Evolutionary conservation across 2,797 vertebrate species (phyloP).

Genomic region (Emydoidea blandingii): DNA sequence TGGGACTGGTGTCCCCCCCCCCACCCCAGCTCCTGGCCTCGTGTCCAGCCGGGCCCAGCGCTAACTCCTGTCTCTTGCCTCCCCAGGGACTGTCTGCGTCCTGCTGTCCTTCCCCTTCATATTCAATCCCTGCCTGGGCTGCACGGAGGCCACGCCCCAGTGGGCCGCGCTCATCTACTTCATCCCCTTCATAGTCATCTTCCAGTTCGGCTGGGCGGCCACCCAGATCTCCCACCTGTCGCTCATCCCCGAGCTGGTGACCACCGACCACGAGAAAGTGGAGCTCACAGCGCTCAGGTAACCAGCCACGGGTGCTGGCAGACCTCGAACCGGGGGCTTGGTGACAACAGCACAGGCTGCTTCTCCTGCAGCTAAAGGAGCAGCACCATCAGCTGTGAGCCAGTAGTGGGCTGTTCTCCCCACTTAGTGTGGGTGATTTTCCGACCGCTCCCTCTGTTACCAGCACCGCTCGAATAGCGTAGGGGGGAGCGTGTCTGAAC

Average conservation of each 20-base stretch:
- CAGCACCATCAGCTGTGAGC: neutral
- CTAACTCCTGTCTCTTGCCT: neutral
- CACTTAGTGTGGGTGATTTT: too few species aligned
- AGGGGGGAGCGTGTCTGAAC: neutral
- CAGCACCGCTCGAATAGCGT: too few species aligned
- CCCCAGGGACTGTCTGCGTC: slow-evolving; percentile 89
- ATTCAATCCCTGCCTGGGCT: slow-evolving; percentile 92
- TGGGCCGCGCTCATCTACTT: slow-evolving; percentile 91
- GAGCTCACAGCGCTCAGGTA: slow-evolving; percentile 95
- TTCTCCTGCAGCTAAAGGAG: neutral
- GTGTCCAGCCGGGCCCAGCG: neutral
- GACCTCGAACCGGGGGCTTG: neutral
- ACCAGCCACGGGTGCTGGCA: neutral
- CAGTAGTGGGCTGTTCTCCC: too few species aligned
- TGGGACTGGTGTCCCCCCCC: rapidly evolving
- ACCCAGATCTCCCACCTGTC: slow-evolving; percentile 95
- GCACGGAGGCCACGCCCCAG: slow-evolving; percentile 83
- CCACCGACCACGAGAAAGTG: slow-evolving; percentile 90
- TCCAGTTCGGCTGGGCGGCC: slow-evolving; percentile 97
- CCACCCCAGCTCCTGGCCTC: neutral
- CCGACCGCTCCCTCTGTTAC: too few species aligned
- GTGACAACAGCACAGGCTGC: neutral
- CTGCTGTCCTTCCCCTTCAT: slow-evolving; percentile 93
- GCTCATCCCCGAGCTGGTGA: slow-evolving; percentile 93
- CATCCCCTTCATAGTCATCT: slow-evolving; percentile 91